Conservation (phyloP, 2,113 vertebrate genomes). For the Ciconia maguari region DNA sequence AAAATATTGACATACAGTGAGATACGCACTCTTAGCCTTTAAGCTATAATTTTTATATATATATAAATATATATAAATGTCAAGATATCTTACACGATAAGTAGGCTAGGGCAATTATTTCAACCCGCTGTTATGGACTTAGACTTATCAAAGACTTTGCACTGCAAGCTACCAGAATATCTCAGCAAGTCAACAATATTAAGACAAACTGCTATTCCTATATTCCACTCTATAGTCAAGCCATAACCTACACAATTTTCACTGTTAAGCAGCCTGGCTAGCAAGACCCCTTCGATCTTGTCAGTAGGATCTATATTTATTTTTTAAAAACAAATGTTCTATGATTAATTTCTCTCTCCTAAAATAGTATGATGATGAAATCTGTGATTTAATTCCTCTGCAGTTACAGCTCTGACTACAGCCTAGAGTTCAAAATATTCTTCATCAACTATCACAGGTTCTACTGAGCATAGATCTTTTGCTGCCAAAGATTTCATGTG, state of each 20-base stretch:
- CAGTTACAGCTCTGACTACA: not conserved
- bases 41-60: not conserved
- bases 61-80: not conserved
- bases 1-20: not conserved
- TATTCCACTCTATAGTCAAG: not conserved
- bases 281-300: not conserved
- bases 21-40: not conserved
- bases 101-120: not conserved
- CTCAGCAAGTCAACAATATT: not conserved
- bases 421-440: not conserved
- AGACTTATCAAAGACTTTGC: not conserved
- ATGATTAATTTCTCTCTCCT: constrained; percentile 21
- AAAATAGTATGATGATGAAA: not conserved
- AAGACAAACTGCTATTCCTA: not conserved
- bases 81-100: not conserved
- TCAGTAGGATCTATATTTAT: not conserved
- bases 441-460: not conserved
- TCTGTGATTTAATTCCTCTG: not conserved
- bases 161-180: not conserved
- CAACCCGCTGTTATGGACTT: not conserved
- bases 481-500: not conserved
- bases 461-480: not conserved
- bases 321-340: not conserved
- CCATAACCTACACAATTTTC: not conserved
- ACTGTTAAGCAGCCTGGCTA: not conserved